These are phyloP conservation scores for Acanthurus lineatus DNA, from an alignment of 2,797 vertebrate genomes.

Conservation along the genomic window DNA sequence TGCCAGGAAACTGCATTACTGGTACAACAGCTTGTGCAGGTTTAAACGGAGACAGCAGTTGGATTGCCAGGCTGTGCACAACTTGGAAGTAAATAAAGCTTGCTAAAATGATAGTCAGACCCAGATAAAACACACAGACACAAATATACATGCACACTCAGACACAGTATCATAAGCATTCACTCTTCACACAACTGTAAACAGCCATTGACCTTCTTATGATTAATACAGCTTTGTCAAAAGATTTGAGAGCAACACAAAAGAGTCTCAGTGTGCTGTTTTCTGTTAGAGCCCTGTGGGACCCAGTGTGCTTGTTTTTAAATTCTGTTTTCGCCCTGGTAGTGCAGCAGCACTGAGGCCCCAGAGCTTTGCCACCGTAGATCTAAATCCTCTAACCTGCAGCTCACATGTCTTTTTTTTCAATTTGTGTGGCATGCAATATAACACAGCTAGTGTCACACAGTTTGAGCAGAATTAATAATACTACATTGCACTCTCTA, in stretches of 20 bases:
- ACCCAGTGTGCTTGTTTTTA: slow-evolving; percentile 33
- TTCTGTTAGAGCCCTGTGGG: slow-evolving; percentile 6
- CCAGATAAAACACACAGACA: not conserved
- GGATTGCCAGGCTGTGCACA: slow-evolving; percentile 43
- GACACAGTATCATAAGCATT: not conserved
- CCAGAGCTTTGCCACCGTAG: not conserved
- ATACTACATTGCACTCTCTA: slow-evolving; percentile 13
- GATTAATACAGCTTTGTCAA: slow-evolving; percentile 60
- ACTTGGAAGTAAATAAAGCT: slow-evolving; percentile 25
- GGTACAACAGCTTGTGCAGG: slow-evolving; percentile 37
- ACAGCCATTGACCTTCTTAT: slow-evolving; percentile 53
- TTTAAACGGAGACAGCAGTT: slow-evolving; percentile 50
- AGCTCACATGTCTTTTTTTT: not conserved
- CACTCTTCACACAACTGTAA: slow-evolving; percentile 2
- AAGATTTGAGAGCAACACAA: slow-evolving; percentile 56
- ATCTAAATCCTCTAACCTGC: slow-evolving; percentile 31
- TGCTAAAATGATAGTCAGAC: slow-evolving; percentile 8
- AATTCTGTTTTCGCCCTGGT: slow-evolving; percentile 15
- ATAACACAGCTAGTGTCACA: slow-evolving; percentile 11
- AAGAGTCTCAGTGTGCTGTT: slow-evolving; percentile 49
- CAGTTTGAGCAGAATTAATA: slow-evolving; percentile 38
- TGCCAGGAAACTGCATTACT: slow-evolving; percentile 46
- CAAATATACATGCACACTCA: not conserved
- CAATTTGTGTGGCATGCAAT: not conserved
- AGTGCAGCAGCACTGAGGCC: slow-evolving; percentile 16